Evolutionary conservation across 2,888 invertebrate species (phyloP), one percentile per base, ranked within the genome.

Genomic region (Bellardia bayeri): DNA sequence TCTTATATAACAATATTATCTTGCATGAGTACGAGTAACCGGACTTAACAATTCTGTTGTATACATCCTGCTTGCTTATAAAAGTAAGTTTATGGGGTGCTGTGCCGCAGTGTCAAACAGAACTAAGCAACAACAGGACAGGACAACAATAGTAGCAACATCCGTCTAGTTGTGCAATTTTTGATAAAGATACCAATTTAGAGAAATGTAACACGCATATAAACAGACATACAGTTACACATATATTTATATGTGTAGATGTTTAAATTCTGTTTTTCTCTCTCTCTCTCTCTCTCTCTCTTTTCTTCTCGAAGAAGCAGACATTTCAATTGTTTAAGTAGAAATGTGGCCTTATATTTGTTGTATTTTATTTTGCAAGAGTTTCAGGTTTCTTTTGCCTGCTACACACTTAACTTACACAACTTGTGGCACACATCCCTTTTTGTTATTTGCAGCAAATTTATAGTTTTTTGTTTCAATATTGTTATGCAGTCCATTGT

Each of bases 1-100:
- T 72, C 81, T 83, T 63, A 79, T 42, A 80, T 68, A 85, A 87
- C 51, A 86, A 82, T 86, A 83, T 88, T 90, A 90, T 90, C 90
- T 90, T 82, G 88, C 85, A 88, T 63, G 85, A 82, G 89, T 86
- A 82, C 88, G 11, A 80, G 87, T 87, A 61, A 86, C 88, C 89
- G 89, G 90, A 89, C 88, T 86, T 86, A 85, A 75, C 89, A 90
- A 89, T 89, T 90, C 88, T 88, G 82, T 88, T 86, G 51, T 71
- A 71, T 54, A 82, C 85, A 79, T 85, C 85, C 85, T 85, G 37
- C 56, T 72, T 82, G 76, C 83, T 66, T 42, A 37, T 11, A 51
- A n/a, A 30, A n/a, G 54, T 64, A n/a, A 23, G n/a, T 40, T 37
- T 54, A 40, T 66, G 79, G 56, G 61, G 85, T 69, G 82, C 86